Base-by-base conservation (phyloP, 2,888 invertebrate genomes). In the Drosophila merina region DNA sequence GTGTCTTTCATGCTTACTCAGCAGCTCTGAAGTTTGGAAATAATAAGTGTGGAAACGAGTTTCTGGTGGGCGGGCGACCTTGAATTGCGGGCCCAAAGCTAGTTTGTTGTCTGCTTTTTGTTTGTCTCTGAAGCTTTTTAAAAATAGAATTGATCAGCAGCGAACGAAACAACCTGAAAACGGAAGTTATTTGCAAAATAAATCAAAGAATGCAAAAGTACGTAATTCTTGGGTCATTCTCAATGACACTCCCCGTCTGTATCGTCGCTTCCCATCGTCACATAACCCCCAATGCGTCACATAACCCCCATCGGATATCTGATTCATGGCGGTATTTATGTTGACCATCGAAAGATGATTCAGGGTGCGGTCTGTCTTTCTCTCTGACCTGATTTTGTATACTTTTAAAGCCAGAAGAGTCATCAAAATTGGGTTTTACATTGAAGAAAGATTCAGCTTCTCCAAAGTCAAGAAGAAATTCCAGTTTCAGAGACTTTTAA, bases 1-100 rank as follows among this genome's bases (percentile, higher is more conserved):
- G 36, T 45, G 9, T 6, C 20, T 36, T 36, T 52, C 25, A 60
- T 60, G 52, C 52, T 62, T 62, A 52, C 64, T 44, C 64, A 64
- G 64, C 62, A 62, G 64, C 52, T 64, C 14, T 56, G 14, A 14
- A 40, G 54, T 45, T 9, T 4, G 9, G n/a, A 40, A 12, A 25
- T 5, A 10, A n/a, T 49, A 4, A 10, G 20, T 20, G 28, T 44
- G 33, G 49, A 57, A 71, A 71, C 71, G 14, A 12, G 71, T 71
- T 71, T 69, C 7, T 47, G 48, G 50, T 71, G 56, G 57, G 62
- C 14, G 52, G 42, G 40, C 74, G 83, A 83, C 81, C 81, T 81
- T 81, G 81, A 83, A 67, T 75, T 71, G 66, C 31, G 48, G 31
- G 40, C 45, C 64, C 45, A 51, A 31, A 64, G 64, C 62, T 54